Base-by-base conservation (phyloP, 1,140 invertebrate species). In the Eufriesea mexicana region DNA sequence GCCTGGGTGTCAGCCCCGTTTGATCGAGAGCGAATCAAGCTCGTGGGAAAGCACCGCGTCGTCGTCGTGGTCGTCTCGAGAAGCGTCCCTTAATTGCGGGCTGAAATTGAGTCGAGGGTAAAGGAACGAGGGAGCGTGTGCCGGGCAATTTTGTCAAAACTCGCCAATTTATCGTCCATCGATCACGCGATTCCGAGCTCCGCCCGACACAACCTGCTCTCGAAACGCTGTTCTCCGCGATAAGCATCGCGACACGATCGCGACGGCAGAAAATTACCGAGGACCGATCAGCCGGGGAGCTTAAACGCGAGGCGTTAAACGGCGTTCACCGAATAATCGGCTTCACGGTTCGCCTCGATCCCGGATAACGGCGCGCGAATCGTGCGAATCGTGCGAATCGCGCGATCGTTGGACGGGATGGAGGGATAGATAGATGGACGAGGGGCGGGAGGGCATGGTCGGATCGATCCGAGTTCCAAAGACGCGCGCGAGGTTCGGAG, bases 31-130 rank as follows among this genome's bases (percentile, higher is more conserved):
- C 6, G 74, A 47, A 82, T 86, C 67, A 42, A 75, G 2, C 45
- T 16, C 64, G 72, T 87, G 85, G 85, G 85, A 87, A 87, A 86
- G 0, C 28, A 28, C 64, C 67, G n/a, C n/a, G 35, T 12, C 25
- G 23, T 51, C 47, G 9, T 23, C 42, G n/a, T n/a, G n/a, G n/a
- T 2, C 35, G 35, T n/a, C 47, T 23, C 2, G 20, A 9, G 20
- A 20, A 18, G 28, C 14, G 10, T 23, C 9, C 35, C 78, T 67
- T 83, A 81, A 86, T 86, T 80, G 49, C 8, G 18, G 64, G 73
- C 64, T 55, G 47, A 25, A n/a, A 35, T 54, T 23, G 77, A 71
- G 23, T n/a, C 6, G 42, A 10, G 55, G 35, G 35, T 35, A n/a
- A 1, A 7, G 16, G 59, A 16, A 23, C 14, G n/a, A 68, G 49